Evolutionary conservation across 2,888 invertebrate species (phyloP), one percentile per base, ranked within the genome.

Genomic region (Leptura quadrifasciata): DNA sequence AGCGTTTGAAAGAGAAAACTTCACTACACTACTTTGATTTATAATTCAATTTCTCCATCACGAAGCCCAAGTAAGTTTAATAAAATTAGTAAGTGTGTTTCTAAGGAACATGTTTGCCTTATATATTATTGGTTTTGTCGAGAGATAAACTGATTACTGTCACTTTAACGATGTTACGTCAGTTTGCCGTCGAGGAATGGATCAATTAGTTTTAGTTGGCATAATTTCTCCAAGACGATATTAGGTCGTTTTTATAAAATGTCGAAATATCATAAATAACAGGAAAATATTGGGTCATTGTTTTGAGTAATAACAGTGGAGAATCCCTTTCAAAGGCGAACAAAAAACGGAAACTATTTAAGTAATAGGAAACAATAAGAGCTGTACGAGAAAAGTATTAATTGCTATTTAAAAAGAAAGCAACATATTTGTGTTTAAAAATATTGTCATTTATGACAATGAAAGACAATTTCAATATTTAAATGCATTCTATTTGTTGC

Each of bases 71-170:
- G 69, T 69, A 69, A 72, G 31, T 72, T 72, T 72, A 72, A 72
- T 72, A 63, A 72, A 64, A 72, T 72, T 72, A 63, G 55, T 31
- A 21, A 72, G 72, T 72, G 63, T 72, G 47, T 72, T 73, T 73
- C 73, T 57, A 64, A 67, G 60, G 73, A 73, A 73, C 67, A 39
- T 73, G 68, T 74, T 69, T 70, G 61, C 64, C 20, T 74, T 54
- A 52, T 61, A 74, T 74, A 67, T 74, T 74, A 74, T 74, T 68
- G 74, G 74, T 74, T 74, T 74, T 74, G 74, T 68, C 74, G 65
- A 52, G 68, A 54, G 61, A 69, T 74, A 74, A 74, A 68, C 63
- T 70, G 68, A 74, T 74, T 74, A 74, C 68, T 63, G 74, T 68
- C 74, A 64, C 63, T 69, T 69, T 74, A 74, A 74, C 74, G 67